Base-by-base conservation (phyloP, 2,888 invertebrate genomes). In the Pheosia gnoma region DNA sequence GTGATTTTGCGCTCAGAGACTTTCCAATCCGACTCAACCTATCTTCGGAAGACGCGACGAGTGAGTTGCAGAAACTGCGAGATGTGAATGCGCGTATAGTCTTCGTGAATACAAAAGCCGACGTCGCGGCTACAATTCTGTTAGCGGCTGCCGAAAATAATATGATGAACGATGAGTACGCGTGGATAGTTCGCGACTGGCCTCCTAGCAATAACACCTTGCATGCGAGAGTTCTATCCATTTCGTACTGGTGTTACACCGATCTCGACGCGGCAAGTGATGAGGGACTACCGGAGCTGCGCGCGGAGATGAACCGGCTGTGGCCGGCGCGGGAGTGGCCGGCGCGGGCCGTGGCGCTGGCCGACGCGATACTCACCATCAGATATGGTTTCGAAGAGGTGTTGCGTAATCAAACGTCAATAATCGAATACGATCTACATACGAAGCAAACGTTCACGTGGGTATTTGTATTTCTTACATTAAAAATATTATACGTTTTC, bases 91-190 rank as follows among this genome's bases (percentile, higher is more conserved):
- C 96, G 0, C 95, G 95, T 69, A 96, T 98, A 9, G 96, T 98
- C 54, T 96, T 98, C 64, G 95, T 97, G 0, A 98, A 98, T 82
- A 95, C 97, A 45, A 95, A 96, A 62, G 91, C 94, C 63, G 91
- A 94, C 45, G 94, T 95, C 0, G 95, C 95, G 0, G 95, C 95
- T 3, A 88, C 95, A 45, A 95, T 97, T 3, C 95, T 98, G 94
- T 97, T 96, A 80, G 96, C 95, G 80, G 88, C 83, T 0, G 52
- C 25, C 8, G 55, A 45, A 4, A 57, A 58, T 8, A 55, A 59
- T 8, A 72, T 97, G 97, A 7, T 96, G 91, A 64, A 67, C 9
- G 62, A 5, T 0, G 72, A 79, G 3, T 80, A 74, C 63, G 79
- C 73, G 58, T 90, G 89, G 88, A 66, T 88, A 59, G 71, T 83